Conservation (phyloP, 2,113 vertebrate genomes). For the Thalassoma bifasciatum region DNA sequence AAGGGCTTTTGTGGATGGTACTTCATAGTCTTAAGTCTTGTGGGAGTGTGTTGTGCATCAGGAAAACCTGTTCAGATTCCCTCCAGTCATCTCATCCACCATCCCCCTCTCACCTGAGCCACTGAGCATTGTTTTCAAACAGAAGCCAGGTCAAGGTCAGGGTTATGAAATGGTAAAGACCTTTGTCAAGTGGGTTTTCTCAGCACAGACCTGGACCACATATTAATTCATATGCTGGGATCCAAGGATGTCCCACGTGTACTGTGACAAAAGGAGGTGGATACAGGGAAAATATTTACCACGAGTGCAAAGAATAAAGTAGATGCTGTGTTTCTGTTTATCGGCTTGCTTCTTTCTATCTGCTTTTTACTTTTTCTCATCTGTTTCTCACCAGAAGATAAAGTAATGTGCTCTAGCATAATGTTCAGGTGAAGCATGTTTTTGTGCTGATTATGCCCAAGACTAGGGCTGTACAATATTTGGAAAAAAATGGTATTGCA, state of each 20-base stretch:
- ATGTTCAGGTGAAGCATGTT: conserved; percentile 8
- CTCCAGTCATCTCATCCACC: conserved; percentile 12
- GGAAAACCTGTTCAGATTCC: conserved; percentile 37
- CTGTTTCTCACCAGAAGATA: conserved; percentile 1
- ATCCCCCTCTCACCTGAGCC: conserved; percentile 27
- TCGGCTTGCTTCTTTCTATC: not conserved
- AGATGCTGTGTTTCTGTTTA: not conserved
- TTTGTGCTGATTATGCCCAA: conserved; percentile 24
- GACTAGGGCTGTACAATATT: no score
- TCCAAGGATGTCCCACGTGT: conserved; percentile 5
- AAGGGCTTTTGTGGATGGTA: conserved; percentile 10
- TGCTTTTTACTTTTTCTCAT: not conserved
- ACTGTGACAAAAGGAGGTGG: conserved; percentile 24
- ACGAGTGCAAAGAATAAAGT: conserved; percentile 14
- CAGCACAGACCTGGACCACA: conserved; percentile 22
- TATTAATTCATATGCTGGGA: conserved; percentile 5
- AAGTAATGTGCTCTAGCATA: not conserved
- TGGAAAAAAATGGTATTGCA: no score
- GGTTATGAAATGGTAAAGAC: conserved; percentile 46
- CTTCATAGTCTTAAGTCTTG: not conserved
- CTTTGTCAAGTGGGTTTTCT: conserved; percentile 19
- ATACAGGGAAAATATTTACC: not conserved
- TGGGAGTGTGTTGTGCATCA: conserved; percentile 50
- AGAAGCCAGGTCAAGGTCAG: conserved; percentile 53
- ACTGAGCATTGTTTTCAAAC: conserved; percentile 52